Evolutionary conservation across 1,140 invertebrate genomes (phyloP).

Genomic region (Zeugodacus cucurbitae): DNA sequence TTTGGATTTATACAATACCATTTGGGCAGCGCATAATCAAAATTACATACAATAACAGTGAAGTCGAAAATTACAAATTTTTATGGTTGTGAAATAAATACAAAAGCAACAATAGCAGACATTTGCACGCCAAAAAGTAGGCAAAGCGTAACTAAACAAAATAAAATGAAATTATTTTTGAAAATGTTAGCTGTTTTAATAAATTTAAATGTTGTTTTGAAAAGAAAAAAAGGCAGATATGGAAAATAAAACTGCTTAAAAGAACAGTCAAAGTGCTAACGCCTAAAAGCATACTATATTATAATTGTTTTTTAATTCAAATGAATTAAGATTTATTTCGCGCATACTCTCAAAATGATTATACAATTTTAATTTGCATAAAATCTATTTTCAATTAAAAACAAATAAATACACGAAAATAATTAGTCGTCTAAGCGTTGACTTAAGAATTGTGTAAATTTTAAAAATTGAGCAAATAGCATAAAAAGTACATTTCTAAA

Average conservation of each 20-base stretch:
- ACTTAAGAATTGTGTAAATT: conserved; percentile 27
- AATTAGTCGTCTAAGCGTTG: not conserved
- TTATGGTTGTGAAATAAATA: conserved; percentile 36
- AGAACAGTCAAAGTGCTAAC: not conserved
- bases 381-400: not conserved
- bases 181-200: not conserved
- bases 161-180: not conserved
- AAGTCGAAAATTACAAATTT: not conserved
- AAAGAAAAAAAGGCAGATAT: not conserved
- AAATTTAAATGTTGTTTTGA: not conserved
- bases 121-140: not conserved
- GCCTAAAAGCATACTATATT: not conserved
- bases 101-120: conserved; percentile 12
- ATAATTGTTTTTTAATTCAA: too few relatives aligned
- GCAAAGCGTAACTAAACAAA: not conserved
- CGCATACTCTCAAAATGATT: not conserved
- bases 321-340: not conserved
- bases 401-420: not conserved
- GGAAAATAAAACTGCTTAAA: not conserved
- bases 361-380: not conserved
- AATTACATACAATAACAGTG: not conserved
- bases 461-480: conserved; percentile 17
- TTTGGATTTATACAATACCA: not conserved
- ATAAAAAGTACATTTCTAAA: conserved; percentile 57
- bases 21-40: not conserved